Conservation (phyloP, 1,140 invertebrate species). For the Drosophila nigromelanica region DNA sequence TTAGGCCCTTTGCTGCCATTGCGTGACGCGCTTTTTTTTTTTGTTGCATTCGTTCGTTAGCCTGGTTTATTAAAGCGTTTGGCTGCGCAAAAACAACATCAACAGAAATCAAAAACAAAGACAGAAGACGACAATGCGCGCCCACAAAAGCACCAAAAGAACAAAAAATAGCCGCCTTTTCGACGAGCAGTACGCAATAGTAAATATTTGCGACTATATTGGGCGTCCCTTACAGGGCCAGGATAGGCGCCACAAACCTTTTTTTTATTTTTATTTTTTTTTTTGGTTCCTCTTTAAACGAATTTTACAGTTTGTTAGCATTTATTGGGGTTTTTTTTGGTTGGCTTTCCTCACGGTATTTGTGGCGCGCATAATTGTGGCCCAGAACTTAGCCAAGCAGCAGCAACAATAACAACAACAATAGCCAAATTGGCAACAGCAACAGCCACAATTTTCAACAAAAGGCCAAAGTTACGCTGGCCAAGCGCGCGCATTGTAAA, state of each 20-base stretch:
- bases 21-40: constrained; percentile 42
- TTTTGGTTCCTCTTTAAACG: constrained; percentile 36
- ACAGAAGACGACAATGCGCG: constrained; percentile 44
- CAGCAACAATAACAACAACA: constrained; percentile 61
- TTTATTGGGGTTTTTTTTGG: constrained; percentile 10
- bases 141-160: constrained; percentile 4
- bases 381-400: constrained; percentile 40
- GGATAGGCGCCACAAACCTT: not conserved
- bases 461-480: constrained; percentile 66
- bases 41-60: constrained; percentile 49
- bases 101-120: constrained; percentile 42
- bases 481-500: constrained; percentile 55
- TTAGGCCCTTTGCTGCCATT: constrained; percentile 40
- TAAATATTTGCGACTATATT: constrained; percentile 75
- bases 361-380: constrained; percentile 74
- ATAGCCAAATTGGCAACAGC: constrained; percentile 63
- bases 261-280: constrained; percentile 5
- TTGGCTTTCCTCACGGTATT: constrained; percentile 48
- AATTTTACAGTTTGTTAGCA: constrained; percentile 64
- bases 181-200: constrained; percentile 55
- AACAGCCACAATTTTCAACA: constrained; percentile 66
- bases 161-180: constrained; percentile 25
- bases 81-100: constrained; percentile 36
- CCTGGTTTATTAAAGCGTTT: constrained; percentile 70
- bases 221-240: constrained; percentile 18